Evolutionary conservation across 2,797 vertebrate genomes (phyloP).

Genomic region (Okamejei kenojei): DNA sequence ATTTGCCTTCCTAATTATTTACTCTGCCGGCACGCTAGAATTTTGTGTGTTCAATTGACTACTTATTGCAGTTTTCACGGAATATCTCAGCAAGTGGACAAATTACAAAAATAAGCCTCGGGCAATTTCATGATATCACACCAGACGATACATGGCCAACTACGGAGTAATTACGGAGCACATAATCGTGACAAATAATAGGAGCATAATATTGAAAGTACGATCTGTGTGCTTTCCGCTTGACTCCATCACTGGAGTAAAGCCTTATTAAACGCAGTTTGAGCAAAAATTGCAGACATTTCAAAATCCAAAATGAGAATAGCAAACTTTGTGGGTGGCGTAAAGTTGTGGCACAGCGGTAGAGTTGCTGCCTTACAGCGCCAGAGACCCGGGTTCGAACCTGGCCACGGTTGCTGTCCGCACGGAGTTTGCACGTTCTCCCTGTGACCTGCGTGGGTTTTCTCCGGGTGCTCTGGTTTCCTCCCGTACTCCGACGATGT

Average conservation of each 20-base stretch:
- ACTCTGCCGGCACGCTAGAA: too few relatives aligned
- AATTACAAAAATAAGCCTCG: not conserved
- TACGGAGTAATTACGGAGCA: constrained; percentile 34
- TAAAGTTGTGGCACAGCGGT: too few relatives aligned
- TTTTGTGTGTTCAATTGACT: not conserved
- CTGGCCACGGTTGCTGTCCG: too few relatives aligned
- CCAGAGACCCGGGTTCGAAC: too few relatives aligned
- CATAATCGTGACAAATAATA: constrained; percentile 12
- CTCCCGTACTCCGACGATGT: too few relatives aligned
- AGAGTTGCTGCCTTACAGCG: too few relatives aligned
- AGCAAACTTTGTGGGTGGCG: too few relatives aligned
- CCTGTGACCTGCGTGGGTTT: too few relatives aligned
- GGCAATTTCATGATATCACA: not conserved
- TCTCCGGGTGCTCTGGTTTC: too few relatives aligned
- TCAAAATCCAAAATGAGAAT: too few relatives aligned
- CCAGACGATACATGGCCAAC: constrained; percentile 31
- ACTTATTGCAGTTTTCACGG: not conserved
- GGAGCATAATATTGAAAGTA: constrained; percentile 24
- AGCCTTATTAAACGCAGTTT: constrained; percentile 34
- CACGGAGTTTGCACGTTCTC: too few relatives aligned
- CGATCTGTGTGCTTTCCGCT: not conserved
- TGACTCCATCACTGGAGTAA: constrained; percentile 24
- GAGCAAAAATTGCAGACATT: too few relatives aligned
- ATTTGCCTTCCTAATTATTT: not conserved
- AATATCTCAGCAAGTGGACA: not conserved